Base-by-base conservation (phyloP, 2,113 vertebrate genomes). In the Aix galericulata region DNA sequence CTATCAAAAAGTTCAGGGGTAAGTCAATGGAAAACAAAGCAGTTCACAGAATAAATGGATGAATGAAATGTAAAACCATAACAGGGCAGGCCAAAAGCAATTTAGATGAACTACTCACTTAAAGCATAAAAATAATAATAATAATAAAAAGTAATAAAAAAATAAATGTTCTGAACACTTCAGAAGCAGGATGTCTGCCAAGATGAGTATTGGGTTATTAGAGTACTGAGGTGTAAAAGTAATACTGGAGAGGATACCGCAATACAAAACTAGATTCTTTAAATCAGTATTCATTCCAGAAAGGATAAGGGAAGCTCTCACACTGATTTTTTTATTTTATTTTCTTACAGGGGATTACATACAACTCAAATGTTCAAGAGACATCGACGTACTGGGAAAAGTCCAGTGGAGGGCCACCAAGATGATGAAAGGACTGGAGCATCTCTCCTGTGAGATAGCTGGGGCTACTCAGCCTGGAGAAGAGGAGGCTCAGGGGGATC, bases 41-140 rank as follows among this genome's bases (percentile, higher is more conserved):
- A 62, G 52, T 96, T 93, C 76, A 90, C 27, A 74, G 56, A 83
- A 88, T 81, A 94, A 86, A 88, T 9, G 5, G 68, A 86, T 83
- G 69, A 94, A 74, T 88, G n/a, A 92, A 96, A 91, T 67, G 38
- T 84, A 88, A 93, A 95, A 93, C 76, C 56, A 21, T 86, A 83
- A 88, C 22, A 84, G 17, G 42, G 27, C 56, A 88, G 55, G 64
- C 60, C 82, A 96, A 94, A 95, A 90, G 46, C 64, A 78, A 88
- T 86, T 88, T 83, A 93, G 60, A 90, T 27, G 29, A 92, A 75
- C 52, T 72, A 17, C 52, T 93, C 68, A 80, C 44, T 88, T 86
- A 86, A 88, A n/a, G 55, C 72, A 92, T 55, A 82, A 89, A 93
- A 56, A 1, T 48, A 48, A 48, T 48, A 48, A 48, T 48, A 48